phyloP scores from a whole-genome alignment of 64 coral and sea anemone genomes.

The Actinia tenebrosa region DNA sequence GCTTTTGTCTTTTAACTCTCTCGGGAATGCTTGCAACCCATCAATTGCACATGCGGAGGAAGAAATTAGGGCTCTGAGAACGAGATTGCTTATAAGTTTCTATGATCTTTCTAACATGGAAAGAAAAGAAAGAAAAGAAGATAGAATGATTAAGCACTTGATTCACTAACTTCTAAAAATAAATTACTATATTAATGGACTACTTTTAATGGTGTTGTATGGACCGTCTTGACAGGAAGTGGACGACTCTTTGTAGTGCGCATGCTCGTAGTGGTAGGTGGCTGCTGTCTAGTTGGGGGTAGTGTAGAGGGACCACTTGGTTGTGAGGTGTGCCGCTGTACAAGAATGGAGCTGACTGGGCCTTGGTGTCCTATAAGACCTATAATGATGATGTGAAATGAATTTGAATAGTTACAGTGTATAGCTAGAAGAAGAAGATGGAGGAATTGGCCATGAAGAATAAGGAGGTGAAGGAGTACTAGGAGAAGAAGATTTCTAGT shows the following conservation, averaged over 20 bases:
- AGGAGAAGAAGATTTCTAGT: no score
- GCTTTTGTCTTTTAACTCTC: no score
- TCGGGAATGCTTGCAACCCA: no score
- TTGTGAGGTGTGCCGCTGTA: constrained; percentile 69
- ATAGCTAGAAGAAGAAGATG: no score
- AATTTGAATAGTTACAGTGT: neutral
- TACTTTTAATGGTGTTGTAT: constrained; percentile 91
- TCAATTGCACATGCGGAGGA: no score
- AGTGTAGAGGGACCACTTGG: constrained; percentile 36
- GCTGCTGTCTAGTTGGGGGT: constrained; percentile 39
- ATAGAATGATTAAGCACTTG: neutral
- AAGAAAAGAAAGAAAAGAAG: no score
- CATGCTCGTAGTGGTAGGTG: constrained; percentile 34
- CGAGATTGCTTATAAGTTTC: no score
- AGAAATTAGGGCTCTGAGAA: no score
- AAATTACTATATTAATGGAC: constrained; percentile 50
- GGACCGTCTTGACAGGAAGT: constrained; percentile 55
- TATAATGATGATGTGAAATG: neutral
- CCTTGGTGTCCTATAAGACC: constrained; percentile 81
- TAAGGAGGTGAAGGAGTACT: no score
- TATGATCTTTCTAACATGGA: no score
- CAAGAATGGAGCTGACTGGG: constrained; percentile 83
- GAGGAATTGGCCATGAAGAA: no score
- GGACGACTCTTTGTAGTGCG: constrained; percentile 44
- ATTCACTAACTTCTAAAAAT: neutral